Conservation (phyloP, 1,140 invertebrate species). For the Micrasema longulum region DNA sequence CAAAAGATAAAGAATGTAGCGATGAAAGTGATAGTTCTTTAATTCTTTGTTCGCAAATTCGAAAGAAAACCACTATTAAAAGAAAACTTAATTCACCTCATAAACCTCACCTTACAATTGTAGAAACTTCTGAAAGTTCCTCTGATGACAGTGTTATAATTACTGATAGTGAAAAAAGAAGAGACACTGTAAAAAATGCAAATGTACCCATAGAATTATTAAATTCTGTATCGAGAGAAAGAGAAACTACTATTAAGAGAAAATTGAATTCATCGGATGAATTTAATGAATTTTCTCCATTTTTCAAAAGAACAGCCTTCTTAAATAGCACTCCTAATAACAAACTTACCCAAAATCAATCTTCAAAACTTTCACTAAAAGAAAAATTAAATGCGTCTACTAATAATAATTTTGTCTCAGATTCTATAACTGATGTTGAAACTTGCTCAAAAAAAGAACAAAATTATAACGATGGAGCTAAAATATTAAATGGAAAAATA, state of each 20-base stretch:
- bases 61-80: slow-evolving; percentile 30
- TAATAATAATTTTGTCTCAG: not conserved
- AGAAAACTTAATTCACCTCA: not conserved
- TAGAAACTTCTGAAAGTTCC: slow-evolving; percentile 47
- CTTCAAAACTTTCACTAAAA: slow-evolving; percentile 18
- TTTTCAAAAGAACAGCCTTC: slow-evolving; percentile 61
- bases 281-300: slow-evolving; percentile 57
- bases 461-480: no score
- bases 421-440: not conserved
- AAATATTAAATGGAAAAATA: not conserved
- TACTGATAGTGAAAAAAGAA: no score
- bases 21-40: slow-evolving; percentile 42
- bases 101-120: slow-evolving; percentile 43
- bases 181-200: no score
- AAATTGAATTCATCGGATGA: slow-evolving; percentile 57
- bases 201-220: no score
- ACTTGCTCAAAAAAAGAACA: not conserved
- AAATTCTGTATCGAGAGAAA: no score
- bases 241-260: slow-evolving; percentile 52
- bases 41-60: slow-evolving; percentile 47
- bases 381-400: slow-evolving; percentile 8
- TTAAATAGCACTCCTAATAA: slow-evolving; percentile 55
- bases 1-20: slow-evolving; percentile 31
- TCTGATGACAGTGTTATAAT: slow-evolving; percentile 24
- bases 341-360: slow-evolving; percentile 9